Evolutionary conservation across 2,888 invertebrate species (phyloP), one percentile per base, ranked within the genome.

Genomic region (Torymus aiolomorphi): DNA sequence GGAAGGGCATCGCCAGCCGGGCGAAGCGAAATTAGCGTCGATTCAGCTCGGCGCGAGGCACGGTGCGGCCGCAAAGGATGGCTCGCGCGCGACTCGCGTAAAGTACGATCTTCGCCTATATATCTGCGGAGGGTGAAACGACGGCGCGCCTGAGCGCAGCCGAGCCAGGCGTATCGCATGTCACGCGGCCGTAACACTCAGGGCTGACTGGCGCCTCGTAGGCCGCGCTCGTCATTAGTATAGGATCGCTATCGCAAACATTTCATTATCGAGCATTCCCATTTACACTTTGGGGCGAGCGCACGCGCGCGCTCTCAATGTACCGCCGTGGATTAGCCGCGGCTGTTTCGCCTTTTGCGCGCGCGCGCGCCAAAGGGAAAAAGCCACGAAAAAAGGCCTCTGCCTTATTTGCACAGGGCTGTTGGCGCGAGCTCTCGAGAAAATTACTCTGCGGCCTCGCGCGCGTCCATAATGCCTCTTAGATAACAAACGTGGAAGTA

Each of bases 171-270:
- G 42, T 57, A 76, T 80, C 80, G 80, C 80, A 51, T 80, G 80
- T 76, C 73, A 59, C 76, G 14, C 56, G 65, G 52, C 56, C 54
- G 31, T 80, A 76, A 69, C 62, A 56, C 72, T 67, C 73, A 61
- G 12, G 75, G 16, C 56, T 24, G 62, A 49, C 51, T 52, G 62
- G 56, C 56, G 72, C 59, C 54, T 42, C 8, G 31, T 8, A 3
- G 8, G 31, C 8, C 71, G 51, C n/a, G 11, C 31, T 73, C 78
- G 57, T 67, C 80, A 67, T 80, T 76, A 72, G 56, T 57, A 42
- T 31, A 13, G 52, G 73, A 80, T 80, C 69, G 52, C 76, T 73
- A 76, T 76, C 76, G 73, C 74, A 70, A 77, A 74, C 77, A 70
- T 80, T 74, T 77, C 65, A 70, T 80, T 74, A 77, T 73, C 77